phyloP scores from a whole-genome alignment of 2,113 vertebrate species.

The Pao palembangensis region DNA sequence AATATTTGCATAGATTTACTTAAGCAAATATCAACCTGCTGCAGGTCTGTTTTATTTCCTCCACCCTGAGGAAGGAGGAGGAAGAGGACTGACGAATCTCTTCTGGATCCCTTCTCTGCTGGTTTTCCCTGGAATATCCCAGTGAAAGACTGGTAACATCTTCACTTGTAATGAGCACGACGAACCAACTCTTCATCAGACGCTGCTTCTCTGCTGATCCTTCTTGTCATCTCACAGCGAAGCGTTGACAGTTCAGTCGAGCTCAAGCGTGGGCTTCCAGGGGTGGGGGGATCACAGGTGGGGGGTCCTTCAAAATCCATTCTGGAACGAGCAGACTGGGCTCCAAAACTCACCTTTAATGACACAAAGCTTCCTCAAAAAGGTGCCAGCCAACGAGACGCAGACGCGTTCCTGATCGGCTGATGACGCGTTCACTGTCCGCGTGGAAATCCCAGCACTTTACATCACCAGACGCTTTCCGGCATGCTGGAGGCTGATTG shows the following conservation, averaged over 20 bases:
- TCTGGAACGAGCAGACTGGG: too few species aligned
- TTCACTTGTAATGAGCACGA: conserved; percentile 31
- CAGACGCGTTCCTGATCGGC: too few species aligned
- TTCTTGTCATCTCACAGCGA: conserved; percentile 13
- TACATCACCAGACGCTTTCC: too few species aligned
- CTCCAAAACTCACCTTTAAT: too few species aligned
- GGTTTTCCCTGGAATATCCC: not conserved
- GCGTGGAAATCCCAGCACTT: conserved; percentile 1
- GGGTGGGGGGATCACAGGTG: conserved; percentile 44
- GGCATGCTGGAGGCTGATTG: too few species aligned
- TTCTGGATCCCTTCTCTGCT: not conserved
- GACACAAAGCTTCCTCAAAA: too few species aligned
- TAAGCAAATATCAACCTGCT: conserved; percentile 55
- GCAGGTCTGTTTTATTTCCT: conserved; percentile 21
- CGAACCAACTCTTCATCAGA: conserved; percentile 13
- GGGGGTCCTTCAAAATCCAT: too few species aligned
- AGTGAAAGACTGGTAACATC: conserved; percentile 16
- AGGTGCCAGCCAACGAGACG: too few species aligned
- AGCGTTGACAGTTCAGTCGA: conserved; percentile 23
- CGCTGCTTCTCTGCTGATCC: conserved; percentile 11
- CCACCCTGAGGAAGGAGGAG: not conserved
- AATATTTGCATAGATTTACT: conserved; percentile 57
- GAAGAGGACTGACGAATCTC: not conserved
- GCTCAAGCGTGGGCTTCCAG: conserved; percentile 20
- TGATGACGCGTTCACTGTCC: not conserved